Conservation (phyloP, 2,888 invertebrate species). For the Cantharis lateralis region DNA sequence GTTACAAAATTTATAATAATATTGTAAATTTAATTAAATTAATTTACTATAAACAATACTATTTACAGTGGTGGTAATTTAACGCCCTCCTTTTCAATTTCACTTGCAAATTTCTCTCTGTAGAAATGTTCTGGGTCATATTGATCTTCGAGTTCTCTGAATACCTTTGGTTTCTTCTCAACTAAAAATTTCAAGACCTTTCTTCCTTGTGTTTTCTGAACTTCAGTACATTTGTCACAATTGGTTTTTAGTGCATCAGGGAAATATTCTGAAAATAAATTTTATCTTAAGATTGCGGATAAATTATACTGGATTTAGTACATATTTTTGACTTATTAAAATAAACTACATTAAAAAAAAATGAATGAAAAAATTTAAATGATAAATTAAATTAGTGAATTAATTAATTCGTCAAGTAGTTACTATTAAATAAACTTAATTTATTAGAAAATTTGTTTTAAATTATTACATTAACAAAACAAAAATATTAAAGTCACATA, state of each 20-base stretch:
- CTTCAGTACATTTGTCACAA: slow-evolving; percentile 70
- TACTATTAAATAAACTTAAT: not conserved
- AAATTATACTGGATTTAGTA: no score
- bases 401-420: no score
- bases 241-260: slow-evolving; percentile 73
- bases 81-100: slow-evolving; percentile 53
- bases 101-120: slow-evolving; percentile 66
- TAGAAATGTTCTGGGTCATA: slow-evolving; percentile 72
- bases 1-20: not conserved
- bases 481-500: slow-evolving; percentile 51
- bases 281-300: no score
- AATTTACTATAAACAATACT: not conserved
- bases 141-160: slow-evolving; percentile 67
- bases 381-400: no score
- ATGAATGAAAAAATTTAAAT: no score
- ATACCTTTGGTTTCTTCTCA: slow-evolving; percentile 66
- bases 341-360: no score
- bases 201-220: slow-evolving; percentile 66
- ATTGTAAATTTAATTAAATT: not conserved
- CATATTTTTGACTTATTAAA: no score
- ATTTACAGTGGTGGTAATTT: slow-evolving; percentile 1
- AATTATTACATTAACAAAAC: not conserved
- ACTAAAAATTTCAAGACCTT: slow-evolving; percentile 68
- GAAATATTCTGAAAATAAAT: slow-evolving; percentile 58
- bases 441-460: not conserved